Conservation (phyloP, 2,797 vertebrate species). For the Anas acuta region DNA sequence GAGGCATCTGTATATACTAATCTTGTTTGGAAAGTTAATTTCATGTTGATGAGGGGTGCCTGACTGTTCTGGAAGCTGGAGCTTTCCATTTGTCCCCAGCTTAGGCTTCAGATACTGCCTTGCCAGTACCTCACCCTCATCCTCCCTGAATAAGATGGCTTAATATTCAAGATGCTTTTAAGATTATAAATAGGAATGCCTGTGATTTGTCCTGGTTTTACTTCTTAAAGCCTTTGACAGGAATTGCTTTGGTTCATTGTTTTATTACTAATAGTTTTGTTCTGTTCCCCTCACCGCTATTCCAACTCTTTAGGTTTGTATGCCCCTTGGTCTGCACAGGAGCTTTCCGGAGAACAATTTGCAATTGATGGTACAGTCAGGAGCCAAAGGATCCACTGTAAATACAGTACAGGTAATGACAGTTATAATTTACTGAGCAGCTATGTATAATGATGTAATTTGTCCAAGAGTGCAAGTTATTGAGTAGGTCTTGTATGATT, state of each 20-base stretch:
- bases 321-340: slow-evolving; percentile 93
- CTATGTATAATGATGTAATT: not conserved
- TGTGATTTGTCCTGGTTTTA: not conserved
- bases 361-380: slow-evolving; percentile 98
- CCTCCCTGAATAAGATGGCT: not conserved
- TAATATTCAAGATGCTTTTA: not conserved
- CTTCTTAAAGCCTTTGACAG: not conserved
- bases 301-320: slow-evolving; percentile 85
- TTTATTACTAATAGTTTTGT: not conserved
- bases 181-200: not conserved
- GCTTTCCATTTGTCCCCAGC: not conserved
- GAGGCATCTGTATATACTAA: not conserved
- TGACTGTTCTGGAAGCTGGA: not conserved
- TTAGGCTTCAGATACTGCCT: not conserved
- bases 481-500: not conserved
- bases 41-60: not conserved
- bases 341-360: slow-evolving; percentile 96
- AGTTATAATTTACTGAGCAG: not conserved
- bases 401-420: slow-evolving; percentile 96
- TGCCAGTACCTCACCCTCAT: not conserved
- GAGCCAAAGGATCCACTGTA: slow-evolving; percentile 97
- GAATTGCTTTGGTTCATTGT: not conserved
- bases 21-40: slow-evolving; percentile 11
- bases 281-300: not conserved
- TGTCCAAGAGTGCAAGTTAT: not conserved